Evolutionary conservation across 2,113 vertebrate genomes (phyloP).

Genomic region (Boleophthalmus pectinirostris): DNA sequence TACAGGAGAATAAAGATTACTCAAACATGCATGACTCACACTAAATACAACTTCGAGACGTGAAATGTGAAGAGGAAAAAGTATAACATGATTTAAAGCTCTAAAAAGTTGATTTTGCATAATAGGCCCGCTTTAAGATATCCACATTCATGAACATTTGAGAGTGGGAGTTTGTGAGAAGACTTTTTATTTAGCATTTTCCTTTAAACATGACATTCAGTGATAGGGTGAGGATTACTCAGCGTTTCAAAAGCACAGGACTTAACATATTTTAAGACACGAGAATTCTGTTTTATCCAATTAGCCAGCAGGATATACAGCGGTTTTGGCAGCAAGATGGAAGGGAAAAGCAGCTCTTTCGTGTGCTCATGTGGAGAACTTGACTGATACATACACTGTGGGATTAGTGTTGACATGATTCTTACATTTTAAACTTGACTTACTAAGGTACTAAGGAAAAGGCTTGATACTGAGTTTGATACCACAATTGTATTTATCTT

Average conservation of each 20-base stretch:
- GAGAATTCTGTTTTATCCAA: constrained; percentile 38
- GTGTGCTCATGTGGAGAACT: background rate
- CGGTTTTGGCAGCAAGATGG: constrained; percentile 32
- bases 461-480: background rate
- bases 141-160: background rate
- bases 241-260: constrained; percentile 29
- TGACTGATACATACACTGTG: background rate
- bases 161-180: constrained; percentile 4
- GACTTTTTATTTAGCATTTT: constrained; percentile 10
- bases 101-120: too few relatives aligned
- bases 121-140: too few relatives aligned
- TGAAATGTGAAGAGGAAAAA: too few relatives aligned
- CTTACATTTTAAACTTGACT: too few relatives aligned
- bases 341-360: constrained; percentile 13
- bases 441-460: background rate
- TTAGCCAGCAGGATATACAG: constrained; percentile 29
- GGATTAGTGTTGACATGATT: background rate
- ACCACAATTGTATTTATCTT: too few relatives aligned
- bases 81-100: too few relatives aligned
- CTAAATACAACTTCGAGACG: too few relatives aligned
- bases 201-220: constrained; percentile 30
- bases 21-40: too few relatives aligned
- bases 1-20: too few relatives aligned
- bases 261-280: constrained; percentile 52
- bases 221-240: constrained; percentile 43